Evolutionary conservation across 2,888 invertebrate genomes (phyloP), one percentile per base, ranked within the genome.

Genomic region (Dynastes maya): DNA sequence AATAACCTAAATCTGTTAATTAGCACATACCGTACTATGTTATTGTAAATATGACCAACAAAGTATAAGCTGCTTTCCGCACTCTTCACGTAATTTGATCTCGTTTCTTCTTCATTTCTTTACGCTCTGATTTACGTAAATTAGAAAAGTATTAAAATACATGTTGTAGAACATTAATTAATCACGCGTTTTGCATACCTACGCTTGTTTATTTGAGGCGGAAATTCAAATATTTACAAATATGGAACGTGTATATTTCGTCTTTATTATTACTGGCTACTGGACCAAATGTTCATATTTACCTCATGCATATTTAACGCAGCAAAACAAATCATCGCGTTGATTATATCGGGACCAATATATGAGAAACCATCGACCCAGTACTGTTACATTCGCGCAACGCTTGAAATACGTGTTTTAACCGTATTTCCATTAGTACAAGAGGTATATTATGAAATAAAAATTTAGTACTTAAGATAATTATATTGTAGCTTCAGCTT

Each of bases 181-280:
- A 55, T 13, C n/a, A n/a, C n/a, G 16, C 22, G 55, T n/a, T 55
- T 55, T 55, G 5, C 22, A 55, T n/a, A 22, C 22, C 22, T 22
- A 6, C 61, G 11, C 2, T 11, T 63, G 63, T 63, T 55, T 55
- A 55, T 55, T 55, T n/a, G 55, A 55, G 55, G n/a, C 6, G 32
- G 51, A 51, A 53, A 68, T 51, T 68, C 51, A 53, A 68, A 68
- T 68, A 53, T 68, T 68, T 68, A 22, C 49, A 49, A 49, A 29
- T 68, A 27, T 51, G 29, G 51, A 68, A 68, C 51, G 68, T 53
- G 51, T 27, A 29, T 27, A 27, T 27, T 22, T 5, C 49, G 13
- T 11, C 27, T 13, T 68, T 51, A 68, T 68, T 32, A 51, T 68
- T 51, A 51, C 51, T 29, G 27, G 68, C 29, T 68, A 27, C 13